Base-by-base conservation (phyloP, 30 jellyfish, hydroid and myxozoan species). In the Cassiopea andromeda region DNA sequence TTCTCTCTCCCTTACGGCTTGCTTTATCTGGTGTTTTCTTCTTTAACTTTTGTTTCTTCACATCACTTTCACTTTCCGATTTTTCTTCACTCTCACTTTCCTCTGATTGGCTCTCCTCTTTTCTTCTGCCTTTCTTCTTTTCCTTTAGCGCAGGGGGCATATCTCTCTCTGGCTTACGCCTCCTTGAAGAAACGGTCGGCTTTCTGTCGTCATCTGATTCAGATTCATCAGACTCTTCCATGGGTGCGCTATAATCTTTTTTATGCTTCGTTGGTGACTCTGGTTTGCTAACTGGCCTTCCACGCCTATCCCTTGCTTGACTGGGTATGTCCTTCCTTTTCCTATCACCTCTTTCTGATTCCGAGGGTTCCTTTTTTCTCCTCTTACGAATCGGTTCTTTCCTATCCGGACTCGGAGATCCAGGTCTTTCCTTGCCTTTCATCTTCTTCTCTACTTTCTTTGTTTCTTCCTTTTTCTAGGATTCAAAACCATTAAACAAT, bases 331-430 rank as follows among this genome's bases (percentile, higher is more conserved):
- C 87, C 43, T 17, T 85, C 58, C 73, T 81, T 43, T 54, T 87
- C 54, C 44, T 87, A 18, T 73, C 90, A 8, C 18, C 70, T 78
- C 54, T 87, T 15, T 87, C 94, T 0, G 94, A 87, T 58, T 87
- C 94, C 9, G 88, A 77, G 13, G 94, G 87, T 18, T 87, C 94
- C 88, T 72, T 87, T 80, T 76, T 87, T 45, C 83, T 72, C 83
- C 82, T 69, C 70, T 87, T 87, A 10, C 90, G 90, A 50, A 76
- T 2, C 38, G 85, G 94, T 48, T 78, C 94, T 17, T 71, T 84
- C 38, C 90, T 69, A 6, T 77, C 86, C 15, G 86, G 86, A 50
- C 86, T 77, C 27, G 94, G 75, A 5, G 94, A 87, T 72, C 78
- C 94, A n/a, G 74, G 75, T 48, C 94, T 75, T 44, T 19, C 80